Evolutionary conservation across 2,797 vertebrate genomes (phyloP).

Genomic region (Anabacerthia variegaticeps): DNA sequence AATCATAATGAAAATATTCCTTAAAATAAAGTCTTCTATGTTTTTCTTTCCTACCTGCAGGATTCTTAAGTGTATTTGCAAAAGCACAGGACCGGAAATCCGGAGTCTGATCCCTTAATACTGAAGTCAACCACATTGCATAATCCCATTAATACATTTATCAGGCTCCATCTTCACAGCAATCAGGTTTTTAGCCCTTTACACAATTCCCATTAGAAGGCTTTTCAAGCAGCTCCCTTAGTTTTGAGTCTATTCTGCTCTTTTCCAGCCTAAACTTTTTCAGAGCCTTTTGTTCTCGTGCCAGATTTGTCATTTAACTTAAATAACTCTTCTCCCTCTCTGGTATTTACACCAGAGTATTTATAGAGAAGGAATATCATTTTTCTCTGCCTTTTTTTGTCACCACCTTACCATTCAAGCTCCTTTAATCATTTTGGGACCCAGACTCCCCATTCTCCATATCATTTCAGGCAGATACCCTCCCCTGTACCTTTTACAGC

Average conservation of each 20-base stretch:
- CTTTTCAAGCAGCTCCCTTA: constrained; percentile 1
- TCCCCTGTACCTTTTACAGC: background rate
- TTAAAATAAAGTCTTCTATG: background rate
- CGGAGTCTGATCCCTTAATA: constrained; percentile 11
- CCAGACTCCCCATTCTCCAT: background rate
- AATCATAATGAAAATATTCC: background rate
- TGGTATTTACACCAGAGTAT: background rate
- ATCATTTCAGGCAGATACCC: background rate
- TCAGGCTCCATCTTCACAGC: constrained; percentile 23
- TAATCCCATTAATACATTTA: constrained; percentile 50
- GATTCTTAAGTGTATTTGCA: background rate
- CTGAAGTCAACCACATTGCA: background rate
- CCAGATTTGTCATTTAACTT: constrained; percentile 36
- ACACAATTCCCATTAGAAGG: background rate
- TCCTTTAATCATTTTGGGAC: background rate
- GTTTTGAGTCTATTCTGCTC: constrained; percentile 7
- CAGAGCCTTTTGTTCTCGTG: constrained; percentile 43
- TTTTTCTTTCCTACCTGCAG: background rate
- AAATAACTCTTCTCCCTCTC: constrained; percentile 14
- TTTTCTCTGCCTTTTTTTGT: constrained; percentile 16
- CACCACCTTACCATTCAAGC: background rate
- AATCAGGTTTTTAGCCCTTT: constrained; percentile 33
- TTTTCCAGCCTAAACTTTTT: constrained; percentile 34
- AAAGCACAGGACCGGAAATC: constrained; percentile 7
- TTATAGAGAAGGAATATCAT: constrained; percentile 22